Conservation (phyloP, 2,888 invertebrate genomes). For the Aporophyla nigra region DNA sequence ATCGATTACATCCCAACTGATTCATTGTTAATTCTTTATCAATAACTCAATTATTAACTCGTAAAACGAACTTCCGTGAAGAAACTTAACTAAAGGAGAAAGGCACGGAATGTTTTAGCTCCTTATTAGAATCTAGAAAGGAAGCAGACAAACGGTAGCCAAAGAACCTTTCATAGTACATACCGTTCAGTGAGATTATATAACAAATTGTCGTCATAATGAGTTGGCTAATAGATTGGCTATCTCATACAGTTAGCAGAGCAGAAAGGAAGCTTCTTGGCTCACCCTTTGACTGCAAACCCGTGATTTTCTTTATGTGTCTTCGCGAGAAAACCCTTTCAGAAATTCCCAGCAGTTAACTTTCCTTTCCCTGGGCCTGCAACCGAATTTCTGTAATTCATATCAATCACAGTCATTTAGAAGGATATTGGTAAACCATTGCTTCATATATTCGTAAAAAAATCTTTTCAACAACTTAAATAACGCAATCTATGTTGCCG, state of each 20-base stretch:
- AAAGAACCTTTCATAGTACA: not conserved
- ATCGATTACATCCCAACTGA: slow-evolving; percentile 39
- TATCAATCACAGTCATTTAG: too few relatives aligned
- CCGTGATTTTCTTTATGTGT: not conserved
- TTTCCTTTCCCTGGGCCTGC: not conserved
- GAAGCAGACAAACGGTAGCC: slow-evolving; percentile 10
- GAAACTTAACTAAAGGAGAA: slow-evolving; percentile 3
- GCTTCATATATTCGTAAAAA: too few relatives aligned
- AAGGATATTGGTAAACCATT: too few relatives aligned
- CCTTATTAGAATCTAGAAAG: slow-evolving; percentile 35
- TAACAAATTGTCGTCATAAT: slow-evolving; percentile 16
- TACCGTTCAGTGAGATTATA: slow-evolving; percentile 7
- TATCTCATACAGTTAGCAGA: not conserved
- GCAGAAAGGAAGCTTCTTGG: not conserved
- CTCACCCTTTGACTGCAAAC: not conserved
- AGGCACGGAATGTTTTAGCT: slow-evolving; percentile 22
- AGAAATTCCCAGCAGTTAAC: not conserved
- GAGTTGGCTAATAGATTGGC: slow-evolving; percentile 4
- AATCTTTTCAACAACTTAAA: too few relatives aligned
- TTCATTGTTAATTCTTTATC: slow-evolving; percentile 37
- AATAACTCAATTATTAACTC: slow-evolving; percentile 41
- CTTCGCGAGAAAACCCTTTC: not conserved
- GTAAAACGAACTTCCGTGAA: slow-evolving; percentile 38
- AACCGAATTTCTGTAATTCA: too few relatives aligned
- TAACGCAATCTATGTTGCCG: too few relatives aligned